Conservation (phyloP, 2,113 vertebrate genomes). For the Pseudorasbora parva region DNA sequence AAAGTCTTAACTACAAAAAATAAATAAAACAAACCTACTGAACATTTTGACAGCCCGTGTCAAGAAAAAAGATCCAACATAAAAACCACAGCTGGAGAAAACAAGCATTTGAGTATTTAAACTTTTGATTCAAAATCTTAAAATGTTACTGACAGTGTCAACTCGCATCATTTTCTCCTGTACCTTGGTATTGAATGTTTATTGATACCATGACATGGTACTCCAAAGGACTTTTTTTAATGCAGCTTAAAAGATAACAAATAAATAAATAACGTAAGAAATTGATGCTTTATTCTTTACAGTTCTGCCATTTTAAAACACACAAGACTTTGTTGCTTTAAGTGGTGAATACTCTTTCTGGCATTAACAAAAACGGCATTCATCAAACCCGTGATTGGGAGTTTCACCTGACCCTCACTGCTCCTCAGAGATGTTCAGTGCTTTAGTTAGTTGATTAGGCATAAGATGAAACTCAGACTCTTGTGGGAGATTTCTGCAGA, state of each 20-base stretch:
- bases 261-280: no score
- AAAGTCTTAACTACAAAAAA: background rate
- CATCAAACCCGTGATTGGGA: background rate
- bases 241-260: background rate
- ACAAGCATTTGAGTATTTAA: background rate
- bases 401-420: background rate
- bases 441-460: background rate
- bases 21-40: background rate
- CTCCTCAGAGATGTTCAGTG: background rate
- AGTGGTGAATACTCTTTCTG: background rate
- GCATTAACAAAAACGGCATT: background rate
- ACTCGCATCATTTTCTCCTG: background rate
- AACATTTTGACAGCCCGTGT: background rate
- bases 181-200: no score
- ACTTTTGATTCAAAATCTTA: background rate
- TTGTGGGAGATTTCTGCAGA: slow-evolving; percentile 21
- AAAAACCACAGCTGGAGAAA: background rate
- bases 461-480: slow-evolving; percentile 9
- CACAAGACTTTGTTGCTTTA: background rate
- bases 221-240: no score
- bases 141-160: background rate
- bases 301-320: background rate
- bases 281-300: background rate
- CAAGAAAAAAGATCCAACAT: background rate
- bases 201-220: no score